Percentiles rank a stretch among this genome's conserved stretches.
These are phyloP conservation scores for Brachionus sp. DNA, from an alignment of 1,140 invertebrate species.

Conservation along the genomic window DNA sequence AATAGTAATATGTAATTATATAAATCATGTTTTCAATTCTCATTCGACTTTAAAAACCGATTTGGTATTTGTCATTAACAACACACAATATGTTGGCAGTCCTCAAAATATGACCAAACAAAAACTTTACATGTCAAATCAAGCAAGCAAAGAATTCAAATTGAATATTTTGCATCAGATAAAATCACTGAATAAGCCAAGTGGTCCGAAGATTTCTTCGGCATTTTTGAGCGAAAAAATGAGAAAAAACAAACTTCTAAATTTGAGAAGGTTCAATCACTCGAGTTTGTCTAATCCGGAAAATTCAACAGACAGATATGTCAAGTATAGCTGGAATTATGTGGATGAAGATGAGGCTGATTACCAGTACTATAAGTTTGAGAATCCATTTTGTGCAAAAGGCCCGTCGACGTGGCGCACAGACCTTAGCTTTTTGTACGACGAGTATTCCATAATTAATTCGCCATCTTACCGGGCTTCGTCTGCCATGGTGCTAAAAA, in stretches of 20 bases:
- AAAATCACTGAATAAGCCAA: conserved; percentile 8
- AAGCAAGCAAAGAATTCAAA: conserved; percentile 3
- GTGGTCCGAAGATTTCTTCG: not conserved
- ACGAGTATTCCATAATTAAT: conserved; percentile 5
- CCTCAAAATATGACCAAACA: not conserved
- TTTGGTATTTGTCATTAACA: not conserved
- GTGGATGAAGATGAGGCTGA: not conserved
- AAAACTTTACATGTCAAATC: not conserved
- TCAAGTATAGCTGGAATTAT: not conserved
- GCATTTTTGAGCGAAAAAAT: not conserved
- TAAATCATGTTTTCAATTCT: conserved; percentile 27
- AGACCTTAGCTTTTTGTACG: not conserved
- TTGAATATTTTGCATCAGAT: conserved; percentile 27
- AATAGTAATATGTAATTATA: conserved; percentile 24
- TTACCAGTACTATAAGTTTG: conserved; percentile 6
- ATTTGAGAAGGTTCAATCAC: not conserved
- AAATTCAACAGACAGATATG: not conserved
- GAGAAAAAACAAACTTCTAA: not conserved
- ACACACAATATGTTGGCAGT: not conserved
- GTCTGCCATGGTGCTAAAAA: not conserved
- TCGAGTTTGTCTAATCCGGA: not conserved
- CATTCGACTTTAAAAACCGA: conserved; percentile 10
- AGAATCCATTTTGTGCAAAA: not conserved
- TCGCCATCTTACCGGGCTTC: conserved; percentile 30
- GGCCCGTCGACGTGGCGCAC: not conserved